Conservation (phyloP, 2,113 vertebrate genomes). For the Psephotus haematonotus region DNA sequence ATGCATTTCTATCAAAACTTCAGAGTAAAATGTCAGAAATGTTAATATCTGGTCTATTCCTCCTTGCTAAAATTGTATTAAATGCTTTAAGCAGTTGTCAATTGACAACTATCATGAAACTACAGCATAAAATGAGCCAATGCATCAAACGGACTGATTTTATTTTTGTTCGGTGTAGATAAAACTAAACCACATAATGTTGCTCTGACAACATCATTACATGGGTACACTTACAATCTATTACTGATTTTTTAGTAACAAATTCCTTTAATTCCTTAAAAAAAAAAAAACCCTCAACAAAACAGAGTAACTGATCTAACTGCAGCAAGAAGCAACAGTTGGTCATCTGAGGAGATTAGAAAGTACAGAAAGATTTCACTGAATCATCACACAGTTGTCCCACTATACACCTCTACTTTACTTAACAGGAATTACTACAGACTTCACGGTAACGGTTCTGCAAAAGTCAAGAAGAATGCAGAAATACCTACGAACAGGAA, state of each 20-base stretch:
- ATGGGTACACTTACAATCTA: not conserved
- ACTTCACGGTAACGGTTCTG: not conserved
- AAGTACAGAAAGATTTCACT: not conserved
- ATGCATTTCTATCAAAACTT: not conserved
- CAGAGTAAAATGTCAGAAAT: not conserved
- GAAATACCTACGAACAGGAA: not conserved
- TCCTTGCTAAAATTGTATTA: not conserved
- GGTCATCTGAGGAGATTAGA: not conserved
- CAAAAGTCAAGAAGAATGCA: not conserved
- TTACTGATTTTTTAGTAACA: accelerated
- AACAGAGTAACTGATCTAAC: not conserved
- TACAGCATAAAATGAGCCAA: not conserved
- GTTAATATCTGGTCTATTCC: not conserved
- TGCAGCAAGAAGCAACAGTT: not conserved
- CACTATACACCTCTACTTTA: not conserved
- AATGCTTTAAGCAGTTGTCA: not conserved
- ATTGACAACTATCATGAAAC: not conserved
- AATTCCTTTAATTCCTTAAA: not conserved
- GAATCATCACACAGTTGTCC: not conserved
- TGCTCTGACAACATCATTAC: not conserved
- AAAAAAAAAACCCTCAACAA: not conserved
- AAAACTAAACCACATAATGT: not conserved
- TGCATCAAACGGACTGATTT: not conserved
- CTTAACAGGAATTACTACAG: not conserved
- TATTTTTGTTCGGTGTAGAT: not conserved